Conservation (phyloP, 2,797 vertebrate species). For the Tinamus major region DNA sequence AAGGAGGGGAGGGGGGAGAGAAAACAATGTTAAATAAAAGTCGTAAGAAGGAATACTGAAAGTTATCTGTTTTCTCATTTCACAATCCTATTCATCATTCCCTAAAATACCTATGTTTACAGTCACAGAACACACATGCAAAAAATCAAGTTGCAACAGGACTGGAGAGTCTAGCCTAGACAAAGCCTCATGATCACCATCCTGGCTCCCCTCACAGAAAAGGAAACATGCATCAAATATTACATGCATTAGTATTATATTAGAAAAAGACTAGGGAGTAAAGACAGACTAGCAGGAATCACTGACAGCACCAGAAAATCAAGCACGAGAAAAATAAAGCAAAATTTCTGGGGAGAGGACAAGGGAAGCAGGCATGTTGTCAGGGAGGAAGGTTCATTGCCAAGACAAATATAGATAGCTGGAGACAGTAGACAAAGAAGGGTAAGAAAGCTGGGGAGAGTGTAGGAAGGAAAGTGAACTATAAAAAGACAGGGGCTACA, state of each 20-base stretch:
- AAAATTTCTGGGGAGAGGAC: background rate
- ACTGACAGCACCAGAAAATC: background rate
- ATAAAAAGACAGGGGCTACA: background rate
- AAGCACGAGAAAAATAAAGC: background rate
- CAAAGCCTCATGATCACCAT: background rate
- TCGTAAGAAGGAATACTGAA: background rate
- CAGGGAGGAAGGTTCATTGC: conserved; percentile 4
- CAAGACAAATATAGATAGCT: background rate
- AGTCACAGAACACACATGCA: background rate
- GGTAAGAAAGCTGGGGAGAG: conserved; percentile 24
- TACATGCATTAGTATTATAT: background rate
- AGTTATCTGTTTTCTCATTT: background rate
- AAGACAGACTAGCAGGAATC: background rate
- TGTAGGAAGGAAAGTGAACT: conserved; percentile 26
- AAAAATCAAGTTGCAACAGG: conserved; percentile 55
- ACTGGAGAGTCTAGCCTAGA: conserved; percentile 3
- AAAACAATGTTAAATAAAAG: background rate
- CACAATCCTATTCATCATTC: background rate
- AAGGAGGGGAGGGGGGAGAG: background rate
- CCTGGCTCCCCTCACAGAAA: background rate
- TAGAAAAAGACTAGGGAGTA: background rate
- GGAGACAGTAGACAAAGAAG: conserved; percentile 45
- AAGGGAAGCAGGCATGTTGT: background rate
- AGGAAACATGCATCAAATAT: background rate
- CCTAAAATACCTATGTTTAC: background rate